Evolutionary conservation across 2,888 invertebrate genomes (phyloP).

Genomic region (Coelopa pilipes): DNA sequence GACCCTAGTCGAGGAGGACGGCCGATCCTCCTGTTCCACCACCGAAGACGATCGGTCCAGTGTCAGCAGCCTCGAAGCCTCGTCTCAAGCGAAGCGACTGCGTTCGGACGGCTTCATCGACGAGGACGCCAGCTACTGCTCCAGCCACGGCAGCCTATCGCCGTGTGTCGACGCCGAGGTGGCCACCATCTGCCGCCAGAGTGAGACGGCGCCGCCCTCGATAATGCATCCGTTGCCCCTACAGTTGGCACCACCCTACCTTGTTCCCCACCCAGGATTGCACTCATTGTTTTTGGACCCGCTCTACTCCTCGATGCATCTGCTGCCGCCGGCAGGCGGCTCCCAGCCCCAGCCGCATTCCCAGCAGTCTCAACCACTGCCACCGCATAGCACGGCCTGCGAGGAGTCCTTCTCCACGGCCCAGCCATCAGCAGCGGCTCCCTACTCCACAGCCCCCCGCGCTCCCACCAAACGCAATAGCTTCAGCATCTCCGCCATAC

Average conservation of each 20-base stretch:
- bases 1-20: conserved; percentile 47
- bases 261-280: not conserved
- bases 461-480: conserved; percentile 58
- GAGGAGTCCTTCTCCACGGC: not conserved
- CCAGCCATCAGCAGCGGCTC: not conserved
- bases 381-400: too few relatives aligned
- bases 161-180: conserved; percentile 41
- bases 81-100: conserved; percentile 56
- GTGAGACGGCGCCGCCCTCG: conserved; percentile 33
- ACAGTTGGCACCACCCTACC: conserved; percentile 30
- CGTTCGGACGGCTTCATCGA: conserved; percentile 59
- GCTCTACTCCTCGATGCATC: not conserved
- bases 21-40: not conserved
- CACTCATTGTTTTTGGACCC: conserved; percentile 3
- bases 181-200: conserved; percentile 51
- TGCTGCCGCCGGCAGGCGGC: not conserved
- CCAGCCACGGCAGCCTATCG: conserved; percentile 27
- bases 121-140: conserved; percentile 51
- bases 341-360: not conserved
- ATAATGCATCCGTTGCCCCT: conserved; percentile 30
- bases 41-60: conserved; percentile 59
- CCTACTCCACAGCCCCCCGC: conserved; percentile 38
- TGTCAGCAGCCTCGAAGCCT: conserved; percentile 53
- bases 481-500: conserved; percentile 66
- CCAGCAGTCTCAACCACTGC: not conserved